Base-by-base conservation (phyloP, 2,113 vertebrate species). In the Chlorodrepanis virens region DNA sequence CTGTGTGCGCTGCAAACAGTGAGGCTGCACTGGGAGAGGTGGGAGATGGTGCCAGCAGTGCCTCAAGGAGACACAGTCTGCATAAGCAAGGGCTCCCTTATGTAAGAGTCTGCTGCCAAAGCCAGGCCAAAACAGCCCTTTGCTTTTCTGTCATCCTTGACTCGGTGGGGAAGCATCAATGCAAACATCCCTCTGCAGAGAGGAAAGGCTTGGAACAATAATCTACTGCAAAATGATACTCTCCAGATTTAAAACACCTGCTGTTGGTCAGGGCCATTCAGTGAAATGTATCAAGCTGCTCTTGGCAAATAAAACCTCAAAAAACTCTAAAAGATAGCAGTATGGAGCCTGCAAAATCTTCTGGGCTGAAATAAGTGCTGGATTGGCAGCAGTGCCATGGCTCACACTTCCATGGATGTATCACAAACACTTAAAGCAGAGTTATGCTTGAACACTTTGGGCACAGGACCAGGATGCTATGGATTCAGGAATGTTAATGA, bases 151-250 rank as follows among this genome's bases (percentile, higher is more conserved):
- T 83, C 65, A 52, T 78, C 49, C 80, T 89, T 60, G 52, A 44
- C 77, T 84, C 11, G 0, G 57, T 9, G 15, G 75, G 87, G 81
- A 91, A 82, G 64, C 39, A 10, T 60, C 65, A 82, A 56, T 29
- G 69, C 35, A 94, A 92, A 69, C 63, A 57, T 37, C 49, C 35
- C 57, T 68, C 50, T 0, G 0, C 52, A 70, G 76, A 86, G 39
- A 91, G 22, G 82, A 77, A 59, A 64, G 53, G 56, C 70, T 71
- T 79, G 61, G 57, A 92, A 95, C 29, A 84, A 94, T 70, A 70
- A 91, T n/a, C 72, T 71, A 56, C 40, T 1, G 4, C 59, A 94
- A 94, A 92, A 63, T 31, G 1, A 83, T 49, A 75, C 35, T 67
- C 52, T 63, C 27, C 33, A 44, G 49, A 57, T 24, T 64, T 74